Base-by-base conservation (phyloP, 1,140 invertebrate species). In the Lysiphlebus fabarum region DNA sequence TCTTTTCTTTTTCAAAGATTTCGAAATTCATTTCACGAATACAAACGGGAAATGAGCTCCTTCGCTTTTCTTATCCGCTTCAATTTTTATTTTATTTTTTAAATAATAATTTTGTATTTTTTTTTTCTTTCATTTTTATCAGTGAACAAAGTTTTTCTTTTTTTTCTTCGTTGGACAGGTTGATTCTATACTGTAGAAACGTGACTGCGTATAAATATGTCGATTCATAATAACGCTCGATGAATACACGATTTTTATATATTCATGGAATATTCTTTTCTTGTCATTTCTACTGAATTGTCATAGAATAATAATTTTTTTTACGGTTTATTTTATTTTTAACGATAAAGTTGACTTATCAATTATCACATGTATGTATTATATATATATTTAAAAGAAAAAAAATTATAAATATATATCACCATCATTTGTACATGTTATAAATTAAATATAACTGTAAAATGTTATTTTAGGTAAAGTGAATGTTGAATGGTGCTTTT, bases 21-120 rank as follows among this genome's bases (percentile, higher is more conserved):
- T 36, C 14, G 33, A 36, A 56, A 44, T 56, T 56, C 53, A 45
- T 56, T 56, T 44, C 17, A 44, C 43, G 41, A 45, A n/a, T 41
- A 5, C 34, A 36, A 42, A 41, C 41, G 26, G 51, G 44, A 56
- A 56, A 56, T 44, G 43, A 56, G 54, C 54, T 45, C 41, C 42
- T 54, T 44, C 41, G 40, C 17, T 26, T 17, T 56, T 26, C n/a
- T 38, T 38, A 44, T 56, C 54, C 11, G 26, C 7, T 56, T 17
- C 8, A 9, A 41, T 36, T 38, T 45, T 38, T 56, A 41, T 55
- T 34, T 42, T 36, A 33, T 55, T 44, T 36, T 40, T 45, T n/a
- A 7, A 8, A 17, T 45, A 8, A 17, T 45, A 37, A 26, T 26
- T 26, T 26, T 26, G 17, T 26, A 2, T 26, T 26, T 2, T 26